These are phyloP conservation scores for Selenia dentaria DNA, from an alignment of 2,888 invertebrate genomes.

Conservation along the genomic window DNA sequence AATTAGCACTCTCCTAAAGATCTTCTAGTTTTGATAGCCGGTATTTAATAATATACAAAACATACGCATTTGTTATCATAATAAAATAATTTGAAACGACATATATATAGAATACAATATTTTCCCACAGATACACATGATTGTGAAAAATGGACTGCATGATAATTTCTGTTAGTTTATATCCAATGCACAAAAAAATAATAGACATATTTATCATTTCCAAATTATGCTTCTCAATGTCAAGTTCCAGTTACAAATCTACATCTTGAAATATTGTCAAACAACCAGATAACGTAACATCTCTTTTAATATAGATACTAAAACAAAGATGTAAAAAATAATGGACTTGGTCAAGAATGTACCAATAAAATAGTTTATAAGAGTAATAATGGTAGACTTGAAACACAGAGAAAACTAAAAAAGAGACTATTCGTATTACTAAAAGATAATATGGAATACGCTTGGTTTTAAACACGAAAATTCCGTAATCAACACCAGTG, in stretches of 20 bases:
- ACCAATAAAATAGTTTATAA: background rate
- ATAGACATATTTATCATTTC: background rate
- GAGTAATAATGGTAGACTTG: too few relatives aligned
- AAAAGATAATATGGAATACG: too few relatives aligned
- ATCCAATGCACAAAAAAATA: background rate
- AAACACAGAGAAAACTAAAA: background rate
- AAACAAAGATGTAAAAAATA: background rate
- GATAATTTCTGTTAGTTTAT: background rate
- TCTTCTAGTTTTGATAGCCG: background rate
- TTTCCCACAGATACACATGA: background rate
- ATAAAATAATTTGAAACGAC: background rate
- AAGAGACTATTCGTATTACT: background rate
- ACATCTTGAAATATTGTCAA: background rate
- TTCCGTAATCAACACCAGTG: background rate
- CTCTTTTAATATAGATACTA: background rate
- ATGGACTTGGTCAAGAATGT: background rate
- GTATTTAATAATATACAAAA: background rate
- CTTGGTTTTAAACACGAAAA: background rate
- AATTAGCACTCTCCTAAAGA: background rate
- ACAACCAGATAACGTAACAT: background rate
- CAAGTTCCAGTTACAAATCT: background rate
- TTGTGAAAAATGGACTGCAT: background rate
- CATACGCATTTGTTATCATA: background rate
- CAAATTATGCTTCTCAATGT: background rate
- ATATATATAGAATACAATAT: background rate